These are phyloP conservation scores for Epizoanthus rinbou DNA, from an alignment of 92 coral and sea anemone species.

Conservation along the genomic window DNA sequence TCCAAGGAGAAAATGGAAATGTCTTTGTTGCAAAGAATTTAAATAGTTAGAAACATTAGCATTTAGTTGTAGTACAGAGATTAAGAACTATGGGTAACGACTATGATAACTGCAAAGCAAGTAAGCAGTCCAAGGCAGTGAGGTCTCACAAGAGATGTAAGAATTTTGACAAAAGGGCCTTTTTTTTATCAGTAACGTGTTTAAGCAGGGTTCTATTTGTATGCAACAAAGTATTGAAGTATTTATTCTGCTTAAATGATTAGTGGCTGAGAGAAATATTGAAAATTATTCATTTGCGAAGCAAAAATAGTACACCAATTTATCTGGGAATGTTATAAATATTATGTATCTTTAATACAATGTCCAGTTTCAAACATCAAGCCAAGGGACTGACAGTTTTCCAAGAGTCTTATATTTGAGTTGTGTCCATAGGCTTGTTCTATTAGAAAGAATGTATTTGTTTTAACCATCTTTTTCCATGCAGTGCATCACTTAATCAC, in stretches of 20 bases:
- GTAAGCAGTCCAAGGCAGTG: neutral
- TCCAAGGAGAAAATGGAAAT: constrained; percentile 82
- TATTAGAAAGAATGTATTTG: too few species aligned
- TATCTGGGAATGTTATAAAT: neutral
- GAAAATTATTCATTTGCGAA: neutral
- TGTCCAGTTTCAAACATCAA: constrained; percentile 5
- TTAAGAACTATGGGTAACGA: neutral
- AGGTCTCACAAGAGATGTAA: neutral
- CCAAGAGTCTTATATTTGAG: too few species aligned
- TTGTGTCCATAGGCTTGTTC: too few species aligned
- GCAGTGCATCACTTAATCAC: too few species aligned
- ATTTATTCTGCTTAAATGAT: neutral
- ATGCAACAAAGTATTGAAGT: neutral
- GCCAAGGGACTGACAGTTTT: too few species aligned
- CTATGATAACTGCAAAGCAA: neutral
- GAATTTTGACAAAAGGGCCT: neutral
- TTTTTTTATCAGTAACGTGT: neutral
- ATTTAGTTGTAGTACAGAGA: neutral
- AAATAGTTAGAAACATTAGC: constrained; percentile 17
- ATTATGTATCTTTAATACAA: neutral
- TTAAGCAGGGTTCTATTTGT: neutral
- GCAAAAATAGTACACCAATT: neutral
- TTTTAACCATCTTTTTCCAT: too few species aligned
- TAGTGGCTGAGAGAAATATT: neutral
- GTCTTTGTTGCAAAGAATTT: constrained; percentile 71